A percentile compares a stretch with the other conserved stretches of the same genome.
Conservation (phyloP, 1,140 invertebrate genomes). For the Ceratoteleas bidentatus region DNA sequence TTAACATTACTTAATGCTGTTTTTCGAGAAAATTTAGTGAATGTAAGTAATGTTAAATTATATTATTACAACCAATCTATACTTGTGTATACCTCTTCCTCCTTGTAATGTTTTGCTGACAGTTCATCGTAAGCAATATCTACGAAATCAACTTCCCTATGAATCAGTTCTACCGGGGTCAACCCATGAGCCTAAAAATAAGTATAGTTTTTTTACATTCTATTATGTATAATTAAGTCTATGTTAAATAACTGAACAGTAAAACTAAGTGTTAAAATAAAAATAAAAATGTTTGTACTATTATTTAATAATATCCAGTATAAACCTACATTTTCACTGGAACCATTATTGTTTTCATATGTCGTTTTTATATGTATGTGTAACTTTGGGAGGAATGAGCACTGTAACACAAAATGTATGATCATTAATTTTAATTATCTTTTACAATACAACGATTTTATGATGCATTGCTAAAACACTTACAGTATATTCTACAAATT, state of each 20-base stretch:
- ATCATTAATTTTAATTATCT: background rate
- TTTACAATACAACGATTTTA: background rate
- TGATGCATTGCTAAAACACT: constrained; percentile 68
- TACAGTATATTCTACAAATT: constrained; percentile 84
- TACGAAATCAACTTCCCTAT: constrained; percentile 89
- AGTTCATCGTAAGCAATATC: constrained; percentile 95
- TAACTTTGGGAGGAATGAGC: constrained; percentile 95
- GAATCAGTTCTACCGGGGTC: constrained; percentile 87
- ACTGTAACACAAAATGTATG: constrained; percentile 84
- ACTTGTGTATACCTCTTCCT: constrained; percentile 85
- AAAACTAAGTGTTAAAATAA: background rate
- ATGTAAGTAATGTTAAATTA: no score
- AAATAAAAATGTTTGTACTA: background rate
- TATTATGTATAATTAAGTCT: no score
- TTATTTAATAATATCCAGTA: no score
- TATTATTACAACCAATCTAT: no score
- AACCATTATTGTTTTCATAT: constrained; percentile 95
- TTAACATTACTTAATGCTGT: constrained; percentile 10
- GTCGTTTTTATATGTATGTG: constrained; percentile 92
- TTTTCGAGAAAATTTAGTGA: background rate
- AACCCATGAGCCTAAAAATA: constrained; percentile 87
- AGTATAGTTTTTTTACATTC: background rate
- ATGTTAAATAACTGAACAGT: no score
- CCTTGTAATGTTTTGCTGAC: constrained; percentile 92
- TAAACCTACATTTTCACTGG: constrained; percentile 91